These are phyloP conservation scores for Hesperia comma DNA, from an alignment of 2,888 invertebrate genomes.

Conservation along the genomic window DNA sequence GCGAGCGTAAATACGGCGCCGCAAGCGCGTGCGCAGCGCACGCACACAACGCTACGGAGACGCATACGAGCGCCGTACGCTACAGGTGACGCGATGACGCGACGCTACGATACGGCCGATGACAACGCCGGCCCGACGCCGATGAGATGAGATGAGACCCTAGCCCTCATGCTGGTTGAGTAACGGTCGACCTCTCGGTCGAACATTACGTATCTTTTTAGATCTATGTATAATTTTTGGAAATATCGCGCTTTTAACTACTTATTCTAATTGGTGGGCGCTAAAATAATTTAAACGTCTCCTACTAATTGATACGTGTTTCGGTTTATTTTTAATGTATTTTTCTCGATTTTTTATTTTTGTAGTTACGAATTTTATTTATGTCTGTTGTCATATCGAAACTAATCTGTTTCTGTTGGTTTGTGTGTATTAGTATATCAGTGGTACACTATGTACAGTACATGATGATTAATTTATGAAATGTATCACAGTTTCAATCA, in stretches of 20 bases:
- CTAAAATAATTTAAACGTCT: too few relatives aligned
- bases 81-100: conserved; percentile 57
- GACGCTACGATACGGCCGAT: conserved; percentile 59
- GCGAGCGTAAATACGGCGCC: conserved; percentile 78
- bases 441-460: too few relatives aligned
- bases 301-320: too few relatives aligned
- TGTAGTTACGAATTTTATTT: too few relatives aligned
- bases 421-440: too few relatives aligned
- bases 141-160: conserved; percentile 27
- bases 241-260: not conserved
- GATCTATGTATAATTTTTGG: conserved; percentile 9
- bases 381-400: too few relatives aligned
- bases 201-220: conserved; percentile 27
- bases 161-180: conserved; percentile 43
- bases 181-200: conserved; percentile 42
- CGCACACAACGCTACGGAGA: conserved; percentile 56
- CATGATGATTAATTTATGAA: too few relatives aligned
- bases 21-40: conserved; percentile 74
- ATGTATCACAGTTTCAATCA: too few relatives aligned
- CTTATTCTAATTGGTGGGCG: not conserved
- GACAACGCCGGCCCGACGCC: conserved; percentile 11
- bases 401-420: too few relatives aligned
- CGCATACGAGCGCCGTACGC: conserved; percentile 57
- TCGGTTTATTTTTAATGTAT: too few relatives aligned
- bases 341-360: too few relatives aligned